Evolutionary conservation across 2,888 invertebrate species (phyloP).

Genomic region (Caenorhabditis wallacei): DNA sequence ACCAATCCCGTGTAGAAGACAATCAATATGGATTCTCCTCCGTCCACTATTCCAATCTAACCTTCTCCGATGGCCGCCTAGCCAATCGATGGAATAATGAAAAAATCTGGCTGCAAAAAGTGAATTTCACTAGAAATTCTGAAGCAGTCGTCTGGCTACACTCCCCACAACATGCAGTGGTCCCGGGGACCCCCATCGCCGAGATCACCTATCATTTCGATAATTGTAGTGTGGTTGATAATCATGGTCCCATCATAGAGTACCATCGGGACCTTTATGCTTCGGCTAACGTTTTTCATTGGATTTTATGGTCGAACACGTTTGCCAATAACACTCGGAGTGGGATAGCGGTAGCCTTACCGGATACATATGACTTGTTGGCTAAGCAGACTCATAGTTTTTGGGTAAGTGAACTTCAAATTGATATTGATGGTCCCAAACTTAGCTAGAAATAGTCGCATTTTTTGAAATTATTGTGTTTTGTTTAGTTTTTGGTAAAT

Average conservation of each 20-base stretch:
- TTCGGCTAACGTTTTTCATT: constrained; percentile 97
- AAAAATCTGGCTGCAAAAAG: constrained; percentile 82
- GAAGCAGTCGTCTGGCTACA: constrained; percentile 83
- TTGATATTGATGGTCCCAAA: too few species aligned
- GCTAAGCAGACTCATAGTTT: constrained; percentile 76
- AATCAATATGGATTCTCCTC: constrained; percentile 90
- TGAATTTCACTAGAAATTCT: constrained; percentile 79
- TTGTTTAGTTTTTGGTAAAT: too few species aligned
- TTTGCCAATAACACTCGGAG: constrained; percentile 91
- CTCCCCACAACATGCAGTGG: constrained; percentile 81
- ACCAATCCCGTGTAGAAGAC: constrained; percentile 77
- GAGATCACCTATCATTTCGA: constrained; percentile 93
- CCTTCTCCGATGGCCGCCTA: constrained; percentile 78
- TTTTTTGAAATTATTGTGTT: constrained; percentile 4
- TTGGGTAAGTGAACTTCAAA: constrained; percentile 62
- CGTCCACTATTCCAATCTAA: constrained; percentile 87
- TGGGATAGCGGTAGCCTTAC: constrained; percentile 92
- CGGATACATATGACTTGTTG: constrained; percentile 84
- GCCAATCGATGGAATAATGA: constrained; percentile 81
- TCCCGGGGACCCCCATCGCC: constrained; percentile 87
- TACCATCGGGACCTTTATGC: constrained; percentile 90
- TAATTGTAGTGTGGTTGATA: constrained; percentile 90
- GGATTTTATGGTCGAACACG: constrained; percentile 86
- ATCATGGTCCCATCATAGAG: constrained; percentile 89
- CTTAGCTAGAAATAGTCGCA: too few species aligned